Evolutionary conservation across 1,140 invertebrate species (phyloP).

Genomic region (Monochamus saltuarius): DNA sequence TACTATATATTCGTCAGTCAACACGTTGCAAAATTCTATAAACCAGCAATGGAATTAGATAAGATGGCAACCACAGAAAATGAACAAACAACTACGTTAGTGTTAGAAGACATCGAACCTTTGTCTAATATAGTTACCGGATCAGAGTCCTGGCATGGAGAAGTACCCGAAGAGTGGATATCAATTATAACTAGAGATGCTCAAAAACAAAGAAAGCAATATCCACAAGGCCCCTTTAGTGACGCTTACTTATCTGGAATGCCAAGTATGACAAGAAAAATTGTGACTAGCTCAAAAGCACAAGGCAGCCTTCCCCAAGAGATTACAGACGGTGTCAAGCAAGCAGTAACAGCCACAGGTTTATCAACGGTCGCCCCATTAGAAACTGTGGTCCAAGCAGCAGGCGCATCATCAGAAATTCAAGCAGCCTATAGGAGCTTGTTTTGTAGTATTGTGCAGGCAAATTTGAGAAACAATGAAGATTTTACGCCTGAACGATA

Average conservation of each 20-base stretch:
- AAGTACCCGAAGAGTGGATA: slow-evolving; percentile 70
- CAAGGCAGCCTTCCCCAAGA: slow-evolving; percentile 51
- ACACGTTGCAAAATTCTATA: too few species aligned
- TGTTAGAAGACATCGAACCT: slow-evolving; percentile 40
- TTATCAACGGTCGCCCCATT: slow-evolving; percentile 53
- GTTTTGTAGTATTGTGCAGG: slow-evolving; percentile 50
- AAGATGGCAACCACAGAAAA: slow-evolving; percentile 15
- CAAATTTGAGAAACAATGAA: slow-evolving; percentile 52
- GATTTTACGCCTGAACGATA: slow-evolving; percentile 58
- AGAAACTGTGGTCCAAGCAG: slow-evolving; percentile 50
- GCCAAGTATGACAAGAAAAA: slow-evolving; percentile 79
- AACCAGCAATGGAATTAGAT: slow-evolving; percentile 51
- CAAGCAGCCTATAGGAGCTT: slow-evolving; percentile 55
- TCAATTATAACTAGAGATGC: slow-evolving; percentile 76
- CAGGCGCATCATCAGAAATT: slow-evolving; percentile 49
- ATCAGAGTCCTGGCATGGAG: slow-evolving; percentile 60
- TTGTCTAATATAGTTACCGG: slow-evolving; percentile 57
- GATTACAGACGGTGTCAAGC: slow-evolving; percentile 54
- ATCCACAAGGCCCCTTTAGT: slow-evolving; percentile 62
- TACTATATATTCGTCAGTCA: too few species aligned
- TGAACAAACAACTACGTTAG: slow-evolving; percentile 2
- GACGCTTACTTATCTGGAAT: slow-evolving; percentile 82
- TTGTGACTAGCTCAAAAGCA: slow-evolving; percentile 58
- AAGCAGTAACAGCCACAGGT: slow-evolving; percentile 56
- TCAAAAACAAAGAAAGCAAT: slow-evolving; percentile 62